Percentiles rank a stretch among this genome's conserved stretches.
These are phyloP conservation scores for Leptoclinus maculatus DNA, from an alignment of 2,797 vertebrate genomes.

Conservation along the genomic window DNA sequence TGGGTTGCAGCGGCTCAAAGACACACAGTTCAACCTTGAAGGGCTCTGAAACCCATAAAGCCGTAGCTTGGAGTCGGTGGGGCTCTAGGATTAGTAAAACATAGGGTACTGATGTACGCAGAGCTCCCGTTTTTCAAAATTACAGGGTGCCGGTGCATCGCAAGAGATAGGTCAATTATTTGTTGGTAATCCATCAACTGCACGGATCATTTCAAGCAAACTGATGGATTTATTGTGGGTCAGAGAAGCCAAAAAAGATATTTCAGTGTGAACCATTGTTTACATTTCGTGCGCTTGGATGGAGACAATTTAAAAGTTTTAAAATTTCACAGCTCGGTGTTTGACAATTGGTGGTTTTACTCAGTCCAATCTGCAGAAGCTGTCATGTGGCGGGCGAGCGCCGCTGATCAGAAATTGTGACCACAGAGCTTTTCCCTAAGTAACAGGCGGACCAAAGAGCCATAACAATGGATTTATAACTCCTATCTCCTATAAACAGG, in stretches of 20 bases:
- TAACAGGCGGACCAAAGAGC: slow-evolving; percentile 49
- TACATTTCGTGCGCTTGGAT: slow-evolving; percentile 24
- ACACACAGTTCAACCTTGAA: slow-evolving; percentile 40
- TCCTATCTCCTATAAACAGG: slow-evolving; percentile 68
- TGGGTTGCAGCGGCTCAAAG: slow-evolving; percentile 25
- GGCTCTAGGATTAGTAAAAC: slow-evolving; percentile 49
- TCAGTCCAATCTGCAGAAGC: slow-evolving; percentile 43
- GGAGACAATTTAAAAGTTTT: slow-evolving; percentile 43
- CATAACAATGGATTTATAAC: slow-evolving; percentile 71
- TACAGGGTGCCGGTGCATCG: slow-evolving; percentile 27
- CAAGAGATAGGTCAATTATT: slow-evolving; percentile 57
- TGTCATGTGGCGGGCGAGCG: slow-evolving; percentile 30
- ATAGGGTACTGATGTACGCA: background rate
- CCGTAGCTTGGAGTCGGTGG: background rate
- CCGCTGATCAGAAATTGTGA: slow-evolving; percentile 47
- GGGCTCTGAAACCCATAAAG: slow-evolving; percentile 28
- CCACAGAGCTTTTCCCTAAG: slow-evolving; percentile 45
- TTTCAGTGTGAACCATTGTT: slow-evolving; percentile 41
- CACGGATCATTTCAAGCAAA: slow-evolving; percentile 39
- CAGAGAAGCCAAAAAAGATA: slow-evolving; percentile 46
- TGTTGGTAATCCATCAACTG: slow-evolving; percentile 46
- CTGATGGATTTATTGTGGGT: slow-evolving; percentile 55
- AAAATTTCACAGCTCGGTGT: slow-evolving; percentile 51
- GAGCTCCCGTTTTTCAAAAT: slow-evolving; percentile 46
- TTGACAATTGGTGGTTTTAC: slow-evolving; percentile 47